Percentiles rank a stretch among this genome's conserved stretches.
Conservation (phyloP, 2,888 invertebrate genomes). For the Mantis religiosa region DNA sequence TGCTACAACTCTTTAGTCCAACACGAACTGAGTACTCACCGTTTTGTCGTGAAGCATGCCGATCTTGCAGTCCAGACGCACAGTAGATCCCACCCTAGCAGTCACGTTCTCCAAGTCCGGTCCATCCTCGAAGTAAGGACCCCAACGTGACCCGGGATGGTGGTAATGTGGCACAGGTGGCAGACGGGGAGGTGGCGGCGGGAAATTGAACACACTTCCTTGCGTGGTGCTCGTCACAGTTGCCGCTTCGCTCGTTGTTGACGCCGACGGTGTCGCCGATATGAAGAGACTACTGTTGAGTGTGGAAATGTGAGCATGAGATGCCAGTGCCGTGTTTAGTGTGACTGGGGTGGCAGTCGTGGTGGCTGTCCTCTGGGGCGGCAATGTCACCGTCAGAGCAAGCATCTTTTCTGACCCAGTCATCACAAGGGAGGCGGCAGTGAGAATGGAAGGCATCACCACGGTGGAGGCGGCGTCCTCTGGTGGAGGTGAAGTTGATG, state of each 20-base stretch:
- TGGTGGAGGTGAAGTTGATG: background rate
- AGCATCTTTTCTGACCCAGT: background rate
- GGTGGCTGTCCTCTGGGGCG: background rate
- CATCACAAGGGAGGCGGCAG: background rate
- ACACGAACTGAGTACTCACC: conserved; percentile 42
- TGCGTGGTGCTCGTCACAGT: background rate
- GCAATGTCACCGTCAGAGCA: background rate
- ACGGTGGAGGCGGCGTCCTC: background rate
- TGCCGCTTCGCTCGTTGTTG: background rate
- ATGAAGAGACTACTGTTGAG: background rate
- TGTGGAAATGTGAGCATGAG: background rate
- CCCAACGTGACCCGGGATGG: conserved; percentile 33
- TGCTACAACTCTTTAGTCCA: too few relatives aligned
- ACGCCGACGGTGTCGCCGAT: background rate
- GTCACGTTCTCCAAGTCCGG: conserved; percentile 53
- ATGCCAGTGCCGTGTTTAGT: background rate
- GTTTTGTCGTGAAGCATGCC: conserved; percentile 58
- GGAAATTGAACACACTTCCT: background rate
- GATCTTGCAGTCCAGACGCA: conserved; percentile 56
- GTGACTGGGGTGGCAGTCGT: background rate
- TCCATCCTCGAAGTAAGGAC: conserved; percentile 59
- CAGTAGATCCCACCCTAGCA: conserved; percentile 55
- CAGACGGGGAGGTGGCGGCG: background rate
- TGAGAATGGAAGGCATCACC: background rate
- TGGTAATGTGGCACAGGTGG: conserved; percentile 24